Conservation (phyloP, 1,140 invertebrate species). For the Papilio polyxenes region DNA sequence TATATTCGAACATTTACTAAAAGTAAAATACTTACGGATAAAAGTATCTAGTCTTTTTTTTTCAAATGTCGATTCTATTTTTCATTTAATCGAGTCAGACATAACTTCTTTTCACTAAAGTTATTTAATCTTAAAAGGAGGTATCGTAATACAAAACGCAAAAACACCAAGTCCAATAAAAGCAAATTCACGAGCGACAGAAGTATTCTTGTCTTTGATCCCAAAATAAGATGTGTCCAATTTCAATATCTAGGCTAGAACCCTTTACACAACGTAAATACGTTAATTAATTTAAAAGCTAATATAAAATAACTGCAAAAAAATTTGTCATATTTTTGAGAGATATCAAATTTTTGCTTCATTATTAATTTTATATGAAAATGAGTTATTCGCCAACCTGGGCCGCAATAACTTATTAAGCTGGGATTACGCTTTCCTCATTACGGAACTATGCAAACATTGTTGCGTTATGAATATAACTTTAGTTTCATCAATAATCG, state of each 20-base stretch:
- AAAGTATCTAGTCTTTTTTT: neutral
- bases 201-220: neutral
- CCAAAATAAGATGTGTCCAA: neutral
- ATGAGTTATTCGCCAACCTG: conserved; percentile 25
- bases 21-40: too few relatives aligned
- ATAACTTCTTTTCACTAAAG: neutral
- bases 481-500: conserved; percentile 27
- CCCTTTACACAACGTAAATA: too few relatives aligned
- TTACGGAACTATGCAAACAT: conserved; percentile 22
- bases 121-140: neutral
- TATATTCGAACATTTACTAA: too few relatives aligned
- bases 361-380: conserved; percentile 31
- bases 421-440: conserved; percentile 33
- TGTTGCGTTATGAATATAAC: conserved; percentile 1
- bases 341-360: conserved; percentile 1
- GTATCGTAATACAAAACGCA: neutral
- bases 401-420: conserved; percentile 30
- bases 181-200: neutral
- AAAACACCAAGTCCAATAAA: neutral
- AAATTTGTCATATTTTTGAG: neutral
- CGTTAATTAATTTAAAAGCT: neutral
- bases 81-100: neutral
- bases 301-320: neutral
- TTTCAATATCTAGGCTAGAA: neutral
- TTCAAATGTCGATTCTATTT: neutral